These are phyloP conservation scores for Diadromus collaris DNA, from an alignment of 2,888 invertebrate species.

Conservation along the genomic window DNA sequence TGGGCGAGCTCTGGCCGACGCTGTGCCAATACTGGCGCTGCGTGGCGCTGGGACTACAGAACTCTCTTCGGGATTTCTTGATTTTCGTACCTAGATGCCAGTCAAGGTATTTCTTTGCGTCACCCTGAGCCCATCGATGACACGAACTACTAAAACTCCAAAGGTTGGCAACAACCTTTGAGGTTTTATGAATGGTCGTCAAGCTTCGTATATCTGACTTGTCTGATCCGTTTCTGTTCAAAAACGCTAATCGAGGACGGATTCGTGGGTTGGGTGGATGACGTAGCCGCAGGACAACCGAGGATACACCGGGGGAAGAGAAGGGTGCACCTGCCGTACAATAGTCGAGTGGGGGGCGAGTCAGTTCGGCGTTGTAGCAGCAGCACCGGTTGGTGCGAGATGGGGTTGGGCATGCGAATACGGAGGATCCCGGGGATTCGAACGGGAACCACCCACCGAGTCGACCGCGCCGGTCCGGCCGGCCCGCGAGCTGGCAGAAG, in stretches of 20 bases:
- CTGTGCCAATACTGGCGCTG: background rate
- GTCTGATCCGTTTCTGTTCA: background rate
- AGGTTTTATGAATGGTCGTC: too few species aligned
- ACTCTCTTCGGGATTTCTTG: background rate
- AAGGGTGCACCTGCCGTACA: conserved; percentile 42
- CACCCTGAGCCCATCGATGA: background rate
- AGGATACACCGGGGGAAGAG: conserved; percentile 22
- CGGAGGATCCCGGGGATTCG: conserved; percentile 81
- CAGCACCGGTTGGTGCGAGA: conserved; percentile 63
- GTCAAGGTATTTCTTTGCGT: background rate
- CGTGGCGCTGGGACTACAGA: background rate
- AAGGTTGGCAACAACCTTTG: background rate
- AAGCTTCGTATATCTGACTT: background rate
- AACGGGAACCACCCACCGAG: conserved; percentile 81
- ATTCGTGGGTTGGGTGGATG: background rate
- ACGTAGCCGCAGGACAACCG: background rate
- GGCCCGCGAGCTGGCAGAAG: conserved; percentile 71
- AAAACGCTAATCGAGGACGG: background rate
- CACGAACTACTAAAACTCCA: background rate
- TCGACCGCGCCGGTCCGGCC: conserved; percentile 80
- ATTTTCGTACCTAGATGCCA: background rate
- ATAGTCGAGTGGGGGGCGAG: conserved; percentile 53
- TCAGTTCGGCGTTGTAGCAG: conserved; percentile 44
- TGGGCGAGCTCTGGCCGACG: background rate
- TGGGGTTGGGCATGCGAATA: conserved; percentile 81